Conservation (phyloP, 1,140 invertebrate species). For the Drosophila fuyamai region DNA sequence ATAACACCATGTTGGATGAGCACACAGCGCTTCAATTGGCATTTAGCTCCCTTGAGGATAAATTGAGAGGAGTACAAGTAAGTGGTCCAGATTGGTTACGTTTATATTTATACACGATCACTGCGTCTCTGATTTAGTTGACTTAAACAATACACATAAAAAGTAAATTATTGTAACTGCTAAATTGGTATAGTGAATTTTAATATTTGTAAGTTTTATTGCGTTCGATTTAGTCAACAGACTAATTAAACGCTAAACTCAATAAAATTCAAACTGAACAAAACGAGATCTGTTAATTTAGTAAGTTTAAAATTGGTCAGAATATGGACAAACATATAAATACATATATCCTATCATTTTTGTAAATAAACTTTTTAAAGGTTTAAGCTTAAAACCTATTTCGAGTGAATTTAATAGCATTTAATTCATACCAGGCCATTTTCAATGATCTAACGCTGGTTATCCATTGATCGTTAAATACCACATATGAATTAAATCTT, state of each 20-base stretch:
- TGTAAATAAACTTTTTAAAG: not conserved
- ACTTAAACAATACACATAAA: not conserved
- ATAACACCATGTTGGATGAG: constrained; percentile 96
- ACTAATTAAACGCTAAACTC: not conserved
- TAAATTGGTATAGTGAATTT: constrained; percentile 23
- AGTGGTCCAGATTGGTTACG: constrained; percentile 17
- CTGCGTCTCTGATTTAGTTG: constrained; percentile 11
- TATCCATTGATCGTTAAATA: not conserved
- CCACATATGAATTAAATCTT: not conserved
- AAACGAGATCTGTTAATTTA: too few relatives aligned
- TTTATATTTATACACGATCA: constrained; percentile 1
- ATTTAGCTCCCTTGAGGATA: constrained; percentile 95
- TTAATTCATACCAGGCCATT: not conserved
- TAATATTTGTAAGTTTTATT: constrained; percentile 1
- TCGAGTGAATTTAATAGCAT: not conserved
- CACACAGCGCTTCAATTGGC: constrained; percentile 97
- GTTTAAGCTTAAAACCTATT: not conserved
- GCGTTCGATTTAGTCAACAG: not conserved
- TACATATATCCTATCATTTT: not conserved
- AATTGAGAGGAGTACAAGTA: constrained; percentile 93
- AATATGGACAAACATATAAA: too few relatives aligned
- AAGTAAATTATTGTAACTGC: constrained; percentile 10
- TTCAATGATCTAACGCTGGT: not conserved
- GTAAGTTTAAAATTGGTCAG: too few relatives aligned
- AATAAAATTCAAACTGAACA: too few relatives aligned